phyloP scores from a whole-genome alignment of 2,797 vertebrate species.

The Ibycter americanus region DNA sequence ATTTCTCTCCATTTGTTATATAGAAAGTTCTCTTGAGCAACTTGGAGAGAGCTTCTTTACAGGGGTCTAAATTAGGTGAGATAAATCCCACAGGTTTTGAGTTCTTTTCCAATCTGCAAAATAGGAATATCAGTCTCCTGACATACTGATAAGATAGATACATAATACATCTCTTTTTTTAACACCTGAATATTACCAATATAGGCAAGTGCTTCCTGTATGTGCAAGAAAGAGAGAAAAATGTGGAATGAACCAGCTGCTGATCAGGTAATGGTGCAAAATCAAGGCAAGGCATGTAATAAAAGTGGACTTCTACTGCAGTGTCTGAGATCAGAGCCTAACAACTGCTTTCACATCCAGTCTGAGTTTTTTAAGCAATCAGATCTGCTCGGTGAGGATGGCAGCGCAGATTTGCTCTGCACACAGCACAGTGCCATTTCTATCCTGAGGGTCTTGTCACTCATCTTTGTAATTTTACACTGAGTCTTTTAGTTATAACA shows the following conservation, averaged over 20 bases:
- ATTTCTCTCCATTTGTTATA: background rate
- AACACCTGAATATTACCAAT: background rate
- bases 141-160: background rate
- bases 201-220: background rate
- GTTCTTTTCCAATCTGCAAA: background rate
- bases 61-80: background rate
- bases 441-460: background rate
- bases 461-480: background rate
- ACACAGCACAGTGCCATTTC: fast-evolving
- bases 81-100: background rate
- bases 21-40: background rate
- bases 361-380: background rate
- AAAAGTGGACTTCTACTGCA: background rate
- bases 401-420: background rate
- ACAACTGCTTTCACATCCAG: background rate
- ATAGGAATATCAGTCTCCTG: background rate
- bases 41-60: background rate
- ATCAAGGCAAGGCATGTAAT: background rate
- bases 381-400: background rate
- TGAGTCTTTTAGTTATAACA: background rate
- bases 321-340: background rate
- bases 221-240: background rate
- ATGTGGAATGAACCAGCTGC: background rate
- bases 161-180: background rate
- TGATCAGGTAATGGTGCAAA: background rate